Conservation (phyloP, 2,113 vertebrate genomes). For the Neodontobutis hainanensis region DNA sequence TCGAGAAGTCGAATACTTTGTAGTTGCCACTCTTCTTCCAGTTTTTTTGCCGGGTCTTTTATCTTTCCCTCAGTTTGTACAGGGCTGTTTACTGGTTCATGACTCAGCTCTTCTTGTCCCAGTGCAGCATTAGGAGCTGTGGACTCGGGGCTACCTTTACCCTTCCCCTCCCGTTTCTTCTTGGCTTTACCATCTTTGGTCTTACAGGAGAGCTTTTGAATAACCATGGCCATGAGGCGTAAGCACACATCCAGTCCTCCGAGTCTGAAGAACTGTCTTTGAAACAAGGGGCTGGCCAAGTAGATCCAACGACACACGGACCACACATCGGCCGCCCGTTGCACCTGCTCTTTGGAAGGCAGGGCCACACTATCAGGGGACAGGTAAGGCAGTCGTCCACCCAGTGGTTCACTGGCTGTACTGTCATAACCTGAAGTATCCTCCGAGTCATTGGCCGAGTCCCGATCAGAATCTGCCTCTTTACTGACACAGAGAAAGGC, state of each 20-base stretch:
- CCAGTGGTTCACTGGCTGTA: conserved; percentile 88
- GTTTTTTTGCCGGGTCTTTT: conserved; percentile 59
- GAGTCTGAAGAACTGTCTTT: conserved; percentile 90
- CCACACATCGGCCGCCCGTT: conserved; percentile 91
- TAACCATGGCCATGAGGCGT: conserved; percentile 87
- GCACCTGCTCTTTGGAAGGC: conserved; percentile 86
- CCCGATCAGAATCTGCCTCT: conserved; percentile 88
- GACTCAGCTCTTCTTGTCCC: conserved; percentile 37
- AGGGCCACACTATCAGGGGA: conserved; percentile 86
- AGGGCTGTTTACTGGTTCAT: conserved; percentile 24
- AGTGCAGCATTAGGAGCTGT: conserved; percentile 6
- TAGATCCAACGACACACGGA: conserved; percentile 87
- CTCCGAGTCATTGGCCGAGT: conserved; percentile 91
- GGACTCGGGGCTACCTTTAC: conserved; percentile 64
- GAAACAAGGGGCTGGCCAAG: conserved; percentile 85
- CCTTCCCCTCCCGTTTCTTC: conserved; percentile 72
- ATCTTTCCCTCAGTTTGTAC: conserved; percentile 56
- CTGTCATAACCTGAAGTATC: conserved; percentile 97
- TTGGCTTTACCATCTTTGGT: conserved; percentile 73
- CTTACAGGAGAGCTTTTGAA: conserved; percentile 81
- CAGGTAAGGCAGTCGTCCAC: conserved; percentile 81
- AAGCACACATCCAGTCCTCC: conserved; percentile 90
- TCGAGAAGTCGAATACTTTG: conserved; percentile 91
- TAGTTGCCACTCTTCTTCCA: conserved; percentile 82
- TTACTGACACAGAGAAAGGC: conserved; percentile 93